phyloP scores from a whole-genome alignment of 2,797 vertebrate species.

The Rhadinocentrus ornatus region DNA sequence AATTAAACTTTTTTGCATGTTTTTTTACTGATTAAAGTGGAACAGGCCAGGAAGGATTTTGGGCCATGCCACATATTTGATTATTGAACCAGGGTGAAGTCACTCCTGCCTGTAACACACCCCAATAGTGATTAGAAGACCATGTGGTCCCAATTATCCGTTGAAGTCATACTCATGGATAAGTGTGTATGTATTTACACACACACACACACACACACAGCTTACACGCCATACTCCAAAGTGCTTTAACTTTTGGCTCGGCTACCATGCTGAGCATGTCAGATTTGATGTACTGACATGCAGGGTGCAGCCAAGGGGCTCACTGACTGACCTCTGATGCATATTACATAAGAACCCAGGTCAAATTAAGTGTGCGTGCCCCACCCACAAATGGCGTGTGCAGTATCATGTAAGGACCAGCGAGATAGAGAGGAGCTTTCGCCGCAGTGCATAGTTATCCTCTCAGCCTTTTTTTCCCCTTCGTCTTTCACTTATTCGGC shows the following conservation, averaged over 20 bases:
- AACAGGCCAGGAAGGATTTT: conserved; percentile 15
- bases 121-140: conserved; percentile 30
- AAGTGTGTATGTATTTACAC: too few relatives aligned
- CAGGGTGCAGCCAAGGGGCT: conserved; percentile 55
- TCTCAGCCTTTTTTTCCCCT: conserved; percentile 8
- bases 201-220: conserved; percentile 11
- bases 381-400: conserved; percentile 40
- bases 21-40: not conserved
- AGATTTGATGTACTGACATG: conserved; percentile 8
- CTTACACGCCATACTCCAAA: conserved; percentile 10
- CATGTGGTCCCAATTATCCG: conserved; percentile 80
- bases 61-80: conserved; percentile 38
- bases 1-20: not conserved
- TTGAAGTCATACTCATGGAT: conserved; percentile 72
- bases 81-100: conserved; percentile 56
- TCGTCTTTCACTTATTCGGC: conserved; percentile 27
- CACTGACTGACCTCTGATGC: conserved; percentile 52
- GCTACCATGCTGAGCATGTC: conserved; percentile 34
- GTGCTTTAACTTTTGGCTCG: conserved; percentile 54
- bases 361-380: conserved; percentile 51
- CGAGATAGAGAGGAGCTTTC: conserved; percentile 14
- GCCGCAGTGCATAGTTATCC: conserved; percentile 19
- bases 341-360: conserved; percentile 63
- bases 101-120: conserved; percentile 48
- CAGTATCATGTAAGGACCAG: conserved; percentile 7